Base-by-base conservation (phyloP, 2,888 invertebrate species). In the Sphaerophoria rueppellii region DNA sequence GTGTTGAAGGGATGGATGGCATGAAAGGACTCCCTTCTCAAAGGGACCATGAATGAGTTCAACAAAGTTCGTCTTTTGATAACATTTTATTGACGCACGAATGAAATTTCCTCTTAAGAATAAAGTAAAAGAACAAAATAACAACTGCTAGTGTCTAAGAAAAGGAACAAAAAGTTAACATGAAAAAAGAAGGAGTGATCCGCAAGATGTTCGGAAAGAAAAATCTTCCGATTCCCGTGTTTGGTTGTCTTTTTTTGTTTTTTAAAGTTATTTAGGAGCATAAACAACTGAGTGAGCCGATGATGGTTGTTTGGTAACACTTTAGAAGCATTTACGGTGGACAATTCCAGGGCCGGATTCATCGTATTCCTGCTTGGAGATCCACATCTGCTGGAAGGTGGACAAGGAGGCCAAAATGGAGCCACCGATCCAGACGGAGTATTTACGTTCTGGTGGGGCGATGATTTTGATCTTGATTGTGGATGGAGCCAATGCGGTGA, bases 291-390 rank as follows among this genome's bases (percentile, higher is more conserved):
- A 72, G 4, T 67, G 16, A 60, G 65, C 14, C 65, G 46, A 34
- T 67, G 57, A 32, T 58, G 72, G n/a, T 86, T 83, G 69, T 85
- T n/a, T n/a, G 9, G 46, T 24, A 58, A 50, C 40, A 87, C 86
- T 95, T 95, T 97, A 98, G 96, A 98, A 98, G 95, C 98, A 98
- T 95, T 98, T 98, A 94, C 98, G 96, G 95, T 98, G 98, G 91
- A 98, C 98, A 92, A 98, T 97, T 90, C 91, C 91, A 40, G 91
- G 91, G 69, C 91, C 91, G 63, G 91, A 91, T 82, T 91, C 91
- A 82, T 91, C 96, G 93, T 96, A 96, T 92, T 96, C 96, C 93
- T 96, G 95, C 93, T 96, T 96, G 91, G 96, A 96, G 93, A 97
- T 96, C 96, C 96, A 96, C 96, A 96, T 96, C 93, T 96, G 96